These are phyloP conservation scores for Fopius arisanus DNA, from an alignment of 1,140 invertebrate genomes.

Conservation along the genomic window DNA sequence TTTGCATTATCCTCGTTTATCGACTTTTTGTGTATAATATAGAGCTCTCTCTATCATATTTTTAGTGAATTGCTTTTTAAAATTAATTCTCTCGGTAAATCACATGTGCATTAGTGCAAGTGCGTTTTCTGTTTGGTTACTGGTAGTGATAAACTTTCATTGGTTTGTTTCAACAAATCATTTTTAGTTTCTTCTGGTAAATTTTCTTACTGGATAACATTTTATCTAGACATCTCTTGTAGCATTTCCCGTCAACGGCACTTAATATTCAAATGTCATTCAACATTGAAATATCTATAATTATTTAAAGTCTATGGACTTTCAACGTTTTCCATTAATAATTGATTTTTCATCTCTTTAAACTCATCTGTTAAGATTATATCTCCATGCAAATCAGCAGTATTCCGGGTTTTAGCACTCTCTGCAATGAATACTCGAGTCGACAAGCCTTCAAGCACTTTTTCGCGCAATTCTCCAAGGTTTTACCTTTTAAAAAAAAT, in stretches of 20 bases:
- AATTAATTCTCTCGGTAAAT: background rate
- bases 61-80: background rate
- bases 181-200: background rate
- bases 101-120: conserved; percentile 22
- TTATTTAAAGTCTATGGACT: background rate
- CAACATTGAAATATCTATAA: background rate
- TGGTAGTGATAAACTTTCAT: conserved; percentile 4
- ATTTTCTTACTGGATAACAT: background rate
- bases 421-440: background rate
- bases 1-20: background rate
- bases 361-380: background rate
- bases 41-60: background rate
- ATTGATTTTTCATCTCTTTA: background rate
- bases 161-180: background rate
- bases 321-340: background rate
- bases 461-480: background rate
- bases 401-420: background rate
- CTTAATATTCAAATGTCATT: background rate
- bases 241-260: conserved; percentile 3
- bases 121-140: conserved; percentile 12
- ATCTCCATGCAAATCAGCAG: background rate
- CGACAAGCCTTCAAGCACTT: background rate
- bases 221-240: background rate
- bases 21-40: conserved; percentile 7
- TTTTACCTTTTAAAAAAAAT: background rate